These are phyloP conservation scores for Epirrhoe alternata DNA, from an alignment of 2,888 invertebrate species.

Conservation along the genomic window DNA sequence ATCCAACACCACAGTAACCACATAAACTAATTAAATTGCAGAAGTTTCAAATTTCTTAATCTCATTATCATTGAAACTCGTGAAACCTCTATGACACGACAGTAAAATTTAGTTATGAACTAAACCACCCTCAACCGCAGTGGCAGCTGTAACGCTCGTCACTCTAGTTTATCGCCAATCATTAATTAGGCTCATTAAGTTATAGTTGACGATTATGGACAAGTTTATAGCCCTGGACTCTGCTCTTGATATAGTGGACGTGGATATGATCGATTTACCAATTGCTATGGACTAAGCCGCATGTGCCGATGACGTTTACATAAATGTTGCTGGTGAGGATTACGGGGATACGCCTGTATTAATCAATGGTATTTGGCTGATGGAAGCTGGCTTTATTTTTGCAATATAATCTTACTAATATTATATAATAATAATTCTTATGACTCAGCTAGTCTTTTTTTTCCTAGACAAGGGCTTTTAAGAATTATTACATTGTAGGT, in stretches of 20 bases:
- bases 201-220: slow-evolving; percentile 40
- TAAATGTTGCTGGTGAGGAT: neutral
- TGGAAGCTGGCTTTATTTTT: neutral
- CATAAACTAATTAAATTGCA: slow-evolving; percentile 1
- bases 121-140: slow-evolving; percentile 25
- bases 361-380: neutral
- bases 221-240: slow-evolving; percentile 36
- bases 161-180: slow-evolving; percentile 34
- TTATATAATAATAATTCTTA: no score
- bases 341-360: neutral
- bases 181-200: slow-evolving; percentile 45
- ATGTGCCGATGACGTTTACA: neutral
- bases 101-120: slow-evolving; percentile 29
- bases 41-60: neutral
- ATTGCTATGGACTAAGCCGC: slow-evolving; percentile 1
- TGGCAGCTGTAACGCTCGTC: slow-evolving; percentile 37
- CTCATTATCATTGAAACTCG: slow-evolving; percentile 6
- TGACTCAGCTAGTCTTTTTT: no score
- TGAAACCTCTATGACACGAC: slow-evolving; percentile 15
- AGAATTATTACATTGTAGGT: no score
- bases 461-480: no score
- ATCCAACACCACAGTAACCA: neutral
- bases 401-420: no score
- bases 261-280: slow-evolving; percentile 35
- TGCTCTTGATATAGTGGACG: slow-evolving; percentile 36